Evolutionary conservation across 2,888 invertebrate species (phyloP).

Genomic region (Nomada flava): DNA sequence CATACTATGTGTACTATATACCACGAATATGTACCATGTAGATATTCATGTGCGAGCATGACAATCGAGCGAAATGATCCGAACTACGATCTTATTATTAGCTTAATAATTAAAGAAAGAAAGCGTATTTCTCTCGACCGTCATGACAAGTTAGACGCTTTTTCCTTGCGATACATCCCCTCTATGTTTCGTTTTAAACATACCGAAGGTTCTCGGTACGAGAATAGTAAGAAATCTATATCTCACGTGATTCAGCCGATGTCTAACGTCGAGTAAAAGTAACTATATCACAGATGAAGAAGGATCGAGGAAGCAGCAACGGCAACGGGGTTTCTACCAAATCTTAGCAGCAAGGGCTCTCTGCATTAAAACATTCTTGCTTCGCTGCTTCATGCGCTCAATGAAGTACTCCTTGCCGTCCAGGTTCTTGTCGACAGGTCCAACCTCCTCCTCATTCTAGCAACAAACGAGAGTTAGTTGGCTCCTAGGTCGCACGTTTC

Average conservation of each 20-base stretch:
- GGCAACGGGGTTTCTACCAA: slow-evolving; percentile 73
- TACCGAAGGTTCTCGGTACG: slow-evolving; percentile 47
- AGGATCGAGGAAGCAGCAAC: slow-evolving; percentile 61
- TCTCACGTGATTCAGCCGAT: slow-evolving; percentile 51
- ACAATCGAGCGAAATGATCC: slow-evolving; percentile 48
- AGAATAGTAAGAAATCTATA: slow-evolving; percentile 47
- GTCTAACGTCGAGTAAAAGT: slow-evolving; percentile 56
- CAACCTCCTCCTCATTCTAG: slow-evolving; percentile 76
- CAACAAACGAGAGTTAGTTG: slow-evolving; percentile 80
- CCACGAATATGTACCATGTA: slow-evolving; percentile 35
- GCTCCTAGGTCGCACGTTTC: slow-evolving; percentile 65
- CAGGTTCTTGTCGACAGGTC: slow-evolving; percentile 73
- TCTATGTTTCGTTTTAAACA: slow-evolving; percentile 8
- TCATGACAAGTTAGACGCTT: slow-evolving; percentile 17
- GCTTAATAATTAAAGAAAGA: not conserved
- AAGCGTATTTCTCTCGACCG: slow-evolving; percentile 50
- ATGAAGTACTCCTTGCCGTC: slow-evolving; percentile 80
- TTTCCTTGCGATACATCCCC: slow-evolving; percentile 23
- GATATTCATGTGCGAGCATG: slow-evolving; percentile 18
- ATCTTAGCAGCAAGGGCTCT: slow-evolving; percentile 80
- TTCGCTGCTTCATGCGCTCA: slow-evolving; percentile 81
- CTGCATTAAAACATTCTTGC: slow-evolving; percentile 81
- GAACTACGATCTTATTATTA: not conserved
- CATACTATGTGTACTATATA: slow-evolving; percentile 7
- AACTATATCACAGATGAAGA: slow-evolving; percentile 71